These are phyloP conservation scores for Nestor notabilis DNA, from an alignment of 2,113 vertebrate genomes.

Conservation along the genomic window DNA sequence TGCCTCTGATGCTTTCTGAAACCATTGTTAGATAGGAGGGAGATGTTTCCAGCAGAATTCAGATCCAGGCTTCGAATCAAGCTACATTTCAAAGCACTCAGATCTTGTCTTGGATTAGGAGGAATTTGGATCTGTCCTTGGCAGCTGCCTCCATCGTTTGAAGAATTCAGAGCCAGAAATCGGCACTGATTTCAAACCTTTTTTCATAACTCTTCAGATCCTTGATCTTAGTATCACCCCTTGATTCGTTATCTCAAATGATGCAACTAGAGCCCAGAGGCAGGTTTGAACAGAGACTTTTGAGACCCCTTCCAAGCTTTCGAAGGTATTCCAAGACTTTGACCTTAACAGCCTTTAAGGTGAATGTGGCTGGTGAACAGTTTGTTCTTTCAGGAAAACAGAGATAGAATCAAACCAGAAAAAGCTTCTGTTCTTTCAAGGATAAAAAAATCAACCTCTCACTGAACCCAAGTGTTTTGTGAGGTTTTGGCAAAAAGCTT, in stretches of 20 bases:
- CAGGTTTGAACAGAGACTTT: background rate
- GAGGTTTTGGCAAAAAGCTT: background rate
- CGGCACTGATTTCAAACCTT: background rate
- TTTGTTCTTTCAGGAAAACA: background rate
- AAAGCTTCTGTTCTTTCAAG: slow-evolving; percentile 15
- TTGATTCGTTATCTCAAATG: background rate
- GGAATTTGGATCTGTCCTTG: background rate
- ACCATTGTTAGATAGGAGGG: background rate
- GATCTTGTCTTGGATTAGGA: background rate
- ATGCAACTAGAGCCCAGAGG: background rate
- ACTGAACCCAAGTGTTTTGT: background rate
- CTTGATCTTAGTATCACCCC: background rate
- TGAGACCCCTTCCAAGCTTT: background rate
- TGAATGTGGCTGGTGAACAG: background rate
- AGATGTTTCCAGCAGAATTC: background rate
- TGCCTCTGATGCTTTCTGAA: background rate
- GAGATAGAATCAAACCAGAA: background rate
- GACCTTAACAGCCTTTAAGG: background rate
- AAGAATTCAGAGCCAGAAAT: background rate
- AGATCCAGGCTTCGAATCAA: background rate
- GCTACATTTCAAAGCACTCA: background rate
- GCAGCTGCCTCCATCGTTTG: background rate
- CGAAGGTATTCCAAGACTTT: background rate
- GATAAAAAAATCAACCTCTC: background rate
- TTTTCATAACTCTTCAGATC: background rate